Base-by-base conservation (phyloP, 2,888 invertebrate species). In the Xestia ashworthii region DNA sequence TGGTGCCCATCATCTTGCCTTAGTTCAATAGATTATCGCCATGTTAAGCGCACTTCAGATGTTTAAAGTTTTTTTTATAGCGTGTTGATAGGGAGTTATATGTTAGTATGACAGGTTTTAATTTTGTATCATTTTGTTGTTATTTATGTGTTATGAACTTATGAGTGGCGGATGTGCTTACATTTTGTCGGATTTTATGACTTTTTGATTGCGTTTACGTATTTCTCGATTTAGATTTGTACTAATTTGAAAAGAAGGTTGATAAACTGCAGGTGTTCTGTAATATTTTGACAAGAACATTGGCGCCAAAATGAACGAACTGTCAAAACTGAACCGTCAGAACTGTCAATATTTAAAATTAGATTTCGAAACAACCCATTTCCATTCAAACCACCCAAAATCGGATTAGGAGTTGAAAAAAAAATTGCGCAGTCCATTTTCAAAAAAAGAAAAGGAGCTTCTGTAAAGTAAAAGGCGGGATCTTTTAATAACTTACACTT, bases 401-500 rank as follows among this genome's bases (percentile, higher is more conserved):
- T 74, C 74, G 68, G 74, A 91, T 88, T 87, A 68, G n/a, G 46
- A 76, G 16, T 71, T 25, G 74, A 82, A 83, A 87, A 87, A 75
- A 84, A 85, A 83, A 81, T 76, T 77, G 81, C 81, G 73, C 76
- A 64, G 64, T 83, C 82, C 80, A 80, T 85, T 88, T 83, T 84
- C 80, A 91, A 93, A 93, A 92, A 92, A 93, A 87, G 14, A 85
- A 78, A 50, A 71, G n/a, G 38, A 46, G 96, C 96, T 95, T 94
- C 96, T 95, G 96, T 95, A 93, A 93, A 90, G 86, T 90, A 93
- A 93, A 93, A 85, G 82, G 93, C 91, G 93, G 95, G 92, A 90
- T 91, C 90, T 91, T 92, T 92, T 90, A 94, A 95, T 95, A 94
- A 92, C 94, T 95, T 95, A 95, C 95, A 94, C 94, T 94, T 93